These are phyloP conservation scores for Oreonectes daqikongensis DNA, from an alignment of 2,797 vertebrate genomes.

Conservation along the genomic window DNA sequence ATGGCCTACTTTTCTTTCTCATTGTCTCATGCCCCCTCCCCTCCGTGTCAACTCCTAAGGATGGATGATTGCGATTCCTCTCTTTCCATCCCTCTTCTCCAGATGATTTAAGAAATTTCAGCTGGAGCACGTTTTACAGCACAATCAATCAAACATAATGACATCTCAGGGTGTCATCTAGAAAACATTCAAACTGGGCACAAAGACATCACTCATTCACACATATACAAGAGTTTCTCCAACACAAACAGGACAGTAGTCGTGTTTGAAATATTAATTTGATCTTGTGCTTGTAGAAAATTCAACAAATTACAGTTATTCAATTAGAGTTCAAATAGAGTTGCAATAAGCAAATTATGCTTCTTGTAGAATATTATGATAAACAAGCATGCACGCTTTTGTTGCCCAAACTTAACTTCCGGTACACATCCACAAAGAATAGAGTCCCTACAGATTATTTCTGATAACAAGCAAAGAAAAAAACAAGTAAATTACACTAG, in stretches of 20 bases:
- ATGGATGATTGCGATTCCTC: slow-evolving; percentile 44
- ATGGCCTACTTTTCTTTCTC: slow-evolving; percentile 14
- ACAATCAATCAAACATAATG: slow-evolving; percentile 51
- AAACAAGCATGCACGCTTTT: too few relatives aligned
- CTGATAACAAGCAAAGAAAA: too few relatives aligned
- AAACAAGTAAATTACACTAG: too few relatives aligned
- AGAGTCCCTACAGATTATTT: too few relatives aligned
- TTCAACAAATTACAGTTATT: background rate
- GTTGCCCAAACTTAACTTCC: too few relatives aligned
- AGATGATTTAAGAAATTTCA: slow-evolving; percentile 53
- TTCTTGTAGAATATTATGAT: too few relatives aligned
- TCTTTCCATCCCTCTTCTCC: slow-evolving; percentile 43
- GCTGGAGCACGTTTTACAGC: slow-evolving; percentile 43
- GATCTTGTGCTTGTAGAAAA: background rate
- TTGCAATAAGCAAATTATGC: too few relatives aligned
- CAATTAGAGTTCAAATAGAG: background rate
- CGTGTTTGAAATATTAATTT: background rate
- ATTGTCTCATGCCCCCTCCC: background rate
- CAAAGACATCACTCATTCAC: slow-evolving; percentile 15
- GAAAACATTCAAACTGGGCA: slow-evolving; percentile 47
- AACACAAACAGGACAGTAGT: background rate
- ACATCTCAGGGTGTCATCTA: slow-evolving; percentile 28
- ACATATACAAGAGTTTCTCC: background rate
- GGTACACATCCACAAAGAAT: too few relatives aligned
- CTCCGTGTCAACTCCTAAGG: slow-evolving; percentile 12